Percentiles rank a stretch among this genome's conserved stretches.
Evolutionary conservation across 1,140 invertebrate species (phyloP).

Genomic region (Phenacoccus solenopsis): DNA sequence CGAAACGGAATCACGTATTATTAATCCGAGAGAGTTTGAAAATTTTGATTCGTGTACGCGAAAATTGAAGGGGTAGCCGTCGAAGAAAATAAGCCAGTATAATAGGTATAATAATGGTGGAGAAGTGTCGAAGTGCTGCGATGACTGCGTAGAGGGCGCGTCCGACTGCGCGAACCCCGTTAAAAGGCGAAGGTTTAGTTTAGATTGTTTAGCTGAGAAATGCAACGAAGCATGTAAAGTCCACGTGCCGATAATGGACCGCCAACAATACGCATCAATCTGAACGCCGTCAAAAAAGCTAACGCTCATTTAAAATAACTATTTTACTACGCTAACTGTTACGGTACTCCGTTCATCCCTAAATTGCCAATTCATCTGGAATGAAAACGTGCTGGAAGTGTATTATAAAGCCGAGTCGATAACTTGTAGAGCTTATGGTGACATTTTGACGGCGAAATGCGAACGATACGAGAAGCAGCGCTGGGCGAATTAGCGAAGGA

Average conservation of each 20-base stretch:
- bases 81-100: not conserved
- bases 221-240: constrained; percentile 19
- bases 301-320: constrained; percentile 16
- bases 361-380: constrained; percentile 13
- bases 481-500: too few species aligned
- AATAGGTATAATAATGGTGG: not conserved
- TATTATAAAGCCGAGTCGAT: not conserved
- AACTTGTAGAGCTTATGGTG: constrained; percentile 9
- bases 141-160: not conserved
- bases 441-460: not conserved
- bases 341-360: not conserved
- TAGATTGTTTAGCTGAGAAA: constrained; percentile 14
- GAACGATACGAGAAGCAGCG: not conserved
- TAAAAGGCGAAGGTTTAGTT: constrained; percentile 1
- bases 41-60: too few species aligned
- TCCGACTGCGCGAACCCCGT: not conserved
- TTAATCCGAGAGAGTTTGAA: too few species aligned
- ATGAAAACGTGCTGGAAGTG: not conserved
- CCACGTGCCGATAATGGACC: constrained; percentile 25
- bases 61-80: not conserved
- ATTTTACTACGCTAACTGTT: constrained; percentile 9
- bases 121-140: not conserved
- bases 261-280: constrained; percentile 17
- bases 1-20: too few species aligned
- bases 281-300: constrained; percentile 12